Base-by-base conservation (phyloP, 64 coral and sea anemone species). In the Montipora sp. region DNA sequence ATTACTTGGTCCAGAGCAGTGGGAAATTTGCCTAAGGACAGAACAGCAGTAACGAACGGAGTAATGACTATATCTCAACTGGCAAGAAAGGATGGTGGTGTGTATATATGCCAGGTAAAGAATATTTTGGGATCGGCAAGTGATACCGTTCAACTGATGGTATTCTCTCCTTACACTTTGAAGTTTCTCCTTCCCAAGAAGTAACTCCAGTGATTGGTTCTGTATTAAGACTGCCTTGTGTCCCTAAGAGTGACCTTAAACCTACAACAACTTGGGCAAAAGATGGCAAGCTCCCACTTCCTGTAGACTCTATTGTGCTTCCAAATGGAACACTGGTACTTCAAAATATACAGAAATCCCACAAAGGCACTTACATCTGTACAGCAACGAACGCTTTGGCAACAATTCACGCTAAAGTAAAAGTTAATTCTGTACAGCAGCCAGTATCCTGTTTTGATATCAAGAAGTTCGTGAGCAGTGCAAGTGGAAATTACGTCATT, bases 1-100 rank as follows among this genome's bases (percentile, higher is more conserved):
- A 43, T 91, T 48, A 91, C 89, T 0, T 91, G 89, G 89, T 91
- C 67, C 5, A 91, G 23, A 9, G 5, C 80, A 3, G 63, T 73
- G 0, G 66, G 78, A 12, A 43, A 15, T 49, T 43, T 91, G 3
- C 89, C 75, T 15, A 3, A 20, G 5, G 0, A 13, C 22, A 88
- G 86, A 74, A 13, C 49, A 8, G 7, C 0, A 5, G 46, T 88
- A 9, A 58, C 16, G 10, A 19, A 77, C 8, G 71, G 86, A 58
- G 18, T 53, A 3, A 3, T 88, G 3, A 55, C 7, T 14, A 77
- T 88, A 12, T 8, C 18, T 11, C 16, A 77, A 13, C 10, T 76
- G 20, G 8, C 49, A 44, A 88, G 44, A 55, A 2, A 45, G 13
- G 86, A 88, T 23, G 86, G 16, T 0, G 86, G 86, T 2, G 47